Evolutionary conservation across 2,113 vertebrate genomes (phyloP).

Genomic region (Festucalex cinctus): DNA sequence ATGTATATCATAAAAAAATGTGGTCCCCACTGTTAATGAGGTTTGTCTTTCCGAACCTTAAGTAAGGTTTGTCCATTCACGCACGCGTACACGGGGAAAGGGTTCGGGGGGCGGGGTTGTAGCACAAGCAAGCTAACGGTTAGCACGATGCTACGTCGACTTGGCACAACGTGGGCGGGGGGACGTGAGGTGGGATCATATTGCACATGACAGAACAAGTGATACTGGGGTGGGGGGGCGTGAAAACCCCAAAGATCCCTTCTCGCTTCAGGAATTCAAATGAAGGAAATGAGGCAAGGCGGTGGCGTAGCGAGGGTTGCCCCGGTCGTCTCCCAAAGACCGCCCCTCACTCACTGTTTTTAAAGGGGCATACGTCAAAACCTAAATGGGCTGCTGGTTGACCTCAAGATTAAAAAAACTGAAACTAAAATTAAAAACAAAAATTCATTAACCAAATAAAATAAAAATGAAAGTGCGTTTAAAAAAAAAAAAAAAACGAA

Average conservation of each 20-base stretch:
- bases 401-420: no score
- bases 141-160: slow-evolving; percentile 57
- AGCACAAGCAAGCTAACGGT: slow-evolving; percentile 28
- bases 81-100: slow-evolving; percentile 8
- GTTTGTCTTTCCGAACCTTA: slow-evolving; percentile 60
- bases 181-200: slow-evolving; percentile 39
- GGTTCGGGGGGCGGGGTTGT: no score
- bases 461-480: no score
- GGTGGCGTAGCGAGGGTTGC: background rate
- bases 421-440: no score
- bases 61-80: slow-evolving; percentile 56
- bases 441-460: no score
- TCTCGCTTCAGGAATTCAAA: background rate
- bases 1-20: slow-evolving; percentile 47
- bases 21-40: slow-evolving; percentile 77
- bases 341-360: no score
- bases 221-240: background rate
- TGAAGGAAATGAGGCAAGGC: background rate
- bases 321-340: background rate
- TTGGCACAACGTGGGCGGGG: slow-evolving; percentile 55
- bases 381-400: no score
- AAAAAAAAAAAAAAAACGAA: no score
- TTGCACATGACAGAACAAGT: slow-evolving; percentile 60
- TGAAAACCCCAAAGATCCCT: slow-evolving; percentile 23
- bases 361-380: no score